These are phyloP conservation scores for Diadumene lineata DNA, from an alignment of 92 coral and sea anemone species.

Conservation along the genomic window DNA sequence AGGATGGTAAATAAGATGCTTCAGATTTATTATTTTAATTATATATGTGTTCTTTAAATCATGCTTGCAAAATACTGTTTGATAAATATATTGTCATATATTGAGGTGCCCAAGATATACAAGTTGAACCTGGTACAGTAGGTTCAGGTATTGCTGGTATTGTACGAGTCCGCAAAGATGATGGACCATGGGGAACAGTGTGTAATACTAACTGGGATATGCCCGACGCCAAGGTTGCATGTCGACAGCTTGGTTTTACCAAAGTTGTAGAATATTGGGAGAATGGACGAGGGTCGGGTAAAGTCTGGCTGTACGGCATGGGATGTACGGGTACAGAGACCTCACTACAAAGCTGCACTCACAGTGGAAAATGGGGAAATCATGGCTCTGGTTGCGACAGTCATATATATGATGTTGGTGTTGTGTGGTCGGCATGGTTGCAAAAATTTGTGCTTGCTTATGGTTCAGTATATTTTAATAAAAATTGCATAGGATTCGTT, in stretches of 20 bases:
- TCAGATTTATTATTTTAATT: too few species aligned
- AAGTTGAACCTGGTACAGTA: not conserved
- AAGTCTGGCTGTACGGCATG: not conserved
- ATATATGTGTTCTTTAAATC: too few species aligned
- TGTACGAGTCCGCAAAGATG: slow-evolving; percentile 1
- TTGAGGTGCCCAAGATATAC: not conserved
- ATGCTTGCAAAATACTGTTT: too few species aligned
- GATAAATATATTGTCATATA: too few species aligned
- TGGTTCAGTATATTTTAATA: too few species aligned
- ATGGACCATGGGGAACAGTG: slow-evolving; percentile 9
- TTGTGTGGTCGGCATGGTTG: too few species aligned
- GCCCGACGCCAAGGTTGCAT: slow-evolving; percentile 1
- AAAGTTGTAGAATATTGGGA: not conserved
- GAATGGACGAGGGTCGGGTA: not conserved
- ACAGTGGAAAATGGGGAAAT: slow-evolving; percentile 3
- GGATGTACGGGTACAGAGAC: slow-evolving; percentile 1
- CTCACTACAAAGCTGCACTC: not conserved
- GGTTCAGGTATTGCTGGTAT: not conserved
- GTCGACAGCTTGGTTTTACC: not conserved
- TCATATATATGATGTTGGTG: not conserved
- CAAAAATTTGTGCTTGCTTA: too few species aligned
- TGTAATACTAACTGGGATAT: not conserved
- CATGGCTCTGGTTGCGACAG: not conserved
- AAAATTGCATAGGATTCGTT: too few species aligned
- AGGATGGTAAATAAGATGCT: too few species aligned